A percentile compares a stretch with the other conserved stretches of the same genome.
These are phyloP conservation scores for Sesia apiformis DNA, from an alignment of 2,888 invertebrate genomes.

Conservation along the genomic window DNA sequence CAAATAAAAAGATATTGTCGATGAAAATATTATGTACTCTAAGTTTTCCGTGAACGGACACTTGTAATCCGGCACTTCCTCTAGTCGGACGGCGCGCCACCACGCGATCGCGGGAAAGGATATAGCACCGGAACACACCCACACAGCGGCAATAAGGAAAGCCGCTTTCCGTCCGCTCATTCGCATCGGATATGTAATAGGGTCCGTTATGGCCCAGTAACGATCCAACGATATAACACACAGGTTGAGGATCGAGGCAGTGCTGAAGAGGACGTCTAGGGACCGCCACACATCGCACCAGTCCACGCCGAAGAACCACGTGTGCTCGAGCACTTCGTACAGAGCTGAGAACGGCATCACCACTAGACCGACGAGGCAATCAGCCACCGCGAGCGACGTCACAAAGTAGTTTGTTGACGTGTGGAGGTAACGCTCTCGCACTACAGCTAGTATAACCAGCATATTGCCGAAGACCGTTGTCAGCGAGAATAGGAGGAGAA, in stretches of 20 bases:
- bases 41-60: conserved; percentile 98
- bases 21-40: conserved; percentile 97
- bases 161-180: conserved; percentile 93
- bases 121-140: conserved; percentile 97
- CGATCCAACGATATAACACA: conserved; percentile 97
- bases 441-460: conserved; percentile 94
- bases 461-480: conserved; percentile 96
- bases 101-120: conserved; percentile 98
- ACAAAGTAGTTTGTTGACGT: conserved; percentile 99
- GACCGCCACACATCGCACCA: conserved; percentile 99
- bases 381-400: conserved; percentile 96
- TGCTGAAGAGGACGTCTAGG: conserved; percentile 96
- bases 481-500: conserved; percentile 90
- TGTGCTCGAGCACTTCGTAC: conserved; percentile 90
- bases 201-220: conserved; percentile 99
- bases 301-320: conserved; percentile 95
- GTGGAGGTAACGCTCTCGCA: conserved; percentile 93
- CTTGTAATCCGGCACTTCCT: conserved; percentile 86
- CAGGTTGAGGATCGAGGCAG: conserved; percentile 96
- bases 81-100: conserved; percentile 92
- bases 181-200: conserved; percentile 95
- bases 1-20: conserved; percentile 97
- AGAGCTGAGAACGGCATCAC: conserved; percentile 98
- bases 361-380: conserved; percentile 95
- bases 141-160: conserved; percentile 92